These are phyloP conservation scores for Helicoverpa zea DNA, from an alignment of 1,140 invertebrate genomes.

Conservation along the genomic window DNA sequence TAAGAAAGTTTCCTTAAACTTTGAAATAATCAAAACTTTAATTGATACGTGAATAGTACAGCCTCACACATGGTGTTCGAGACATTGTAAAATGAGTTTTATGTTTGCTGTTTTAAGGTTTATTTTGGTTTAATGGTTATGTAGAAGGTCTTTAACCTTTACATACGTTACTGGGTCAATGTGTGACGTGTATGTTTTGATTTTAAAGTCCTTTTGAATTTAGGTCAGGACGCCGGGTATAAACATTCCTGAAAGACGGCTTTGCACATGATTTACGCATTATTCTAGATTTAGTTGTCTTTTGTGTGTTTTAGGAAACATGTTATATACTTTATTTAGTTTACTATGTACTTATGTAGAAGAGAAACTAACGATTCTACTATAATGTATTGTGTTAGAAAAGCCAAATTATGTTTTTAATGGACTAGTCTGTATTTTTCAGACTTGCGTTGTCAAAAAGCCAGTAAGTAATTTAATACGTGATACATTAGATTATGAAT, in stretches of 20 bases:
- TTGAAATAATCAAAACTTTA: conserved; percentile 52
- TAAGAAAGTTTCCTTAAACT: conserved; percentile 44
- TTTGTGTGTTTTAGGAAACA: neutral
- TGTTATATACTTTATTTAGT: no score
- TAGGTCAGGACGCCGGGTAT: conserved; percentile 55
- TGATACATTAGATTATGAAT: no score
- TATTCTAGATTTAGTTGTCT: neutral
- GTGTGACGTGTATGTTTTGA: conserved; percentile 65
- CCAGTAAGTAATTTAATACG: no score
- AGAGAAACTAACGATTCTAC: no score
- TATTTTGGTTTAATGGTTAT: conserved; percentile 47
- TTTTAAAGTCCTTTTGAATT: conserved; percentile 57
- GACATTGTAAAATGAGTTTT: conserved; percentile 13
- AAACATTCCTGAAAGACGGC: conserved; percentile 18
- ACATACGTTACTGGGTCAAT: conserved; percentile 72
- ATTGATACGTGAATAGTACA: conserved; percentile 57
- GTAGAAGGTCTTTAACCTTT: conserved; percentile 68
- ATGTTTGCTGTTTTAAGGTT: conserved; percentile 39
- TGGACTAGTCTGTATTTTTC: no score
- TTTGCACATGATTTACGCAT: neutral
- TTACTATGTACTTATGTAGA: no score
- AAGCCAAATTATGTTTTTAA: no score
- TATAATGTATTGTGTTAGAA: no score
- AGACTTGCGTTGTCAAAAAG: no score
- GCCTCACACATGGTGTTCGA: conserved; percentile 42